Base-by-base conservation (phyloP, 2,797 vertebrate species). In the Danio jaintianensis region DNA sequence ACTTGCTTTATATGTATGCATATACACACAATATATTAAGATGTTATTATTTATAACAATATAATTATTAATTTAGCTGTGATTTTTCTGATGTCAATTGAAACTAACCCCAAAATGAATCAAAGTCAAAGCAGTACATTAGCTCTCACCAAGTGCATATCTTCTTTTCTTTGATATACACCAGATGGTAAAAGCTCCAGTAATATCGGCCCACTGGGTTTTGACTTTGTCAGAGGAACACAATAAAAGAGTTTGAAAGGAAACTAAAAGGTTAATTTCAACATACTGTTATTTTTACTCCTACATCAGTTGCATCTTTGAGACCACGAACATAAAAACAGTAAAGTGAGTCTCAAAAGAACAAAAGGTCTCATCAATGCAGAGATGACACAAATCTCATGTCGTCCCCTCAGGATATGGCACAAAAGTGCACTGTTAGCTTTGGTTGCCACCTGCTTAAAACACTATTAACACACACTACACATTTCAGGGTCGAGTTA, bases 321-420 rank as follows among this genome's bases (percentile, higher is more conserved):
- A 0, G 22, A 50, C 10, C 43, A 18, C 56, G 29, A 61, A 38
- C 56, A 61, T 61, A 61, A 59, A 56, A 74, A 38, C 42, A 13
- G 68, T 71, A 56, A 20, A 20, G 38, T 52, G 36, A 36, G 15
- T 12, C 40, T 38, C 42, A 61, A 61, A 55, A 59, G 22, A 29
- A 36, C 43, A 74, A 66, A 75, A 80, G 80, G 77, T 70, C 36
- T 78, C 82, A 71, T 78, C 64, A 55, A 47, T 52, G 18, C 45
- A 38, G 71, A 78, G 67, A 76, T 50, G 29, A 53, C 38, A 58
- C 75, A 78, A 53, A 52, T 6, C 45, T 67, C 29, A 50, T 40
- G 45, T 79, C 29, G 5, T 61, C 42, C 73, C 69, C 68, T 58
- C 45, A 63, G 78, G 67, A 83, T 29, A 66, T 58, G 62, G 36